A percentile compares a stretch with the other conserved stretches of the same genome.
Conservation (phyloP, 1,140 invertebrate species). For the Stegodyphus mimosarum region DNA sequence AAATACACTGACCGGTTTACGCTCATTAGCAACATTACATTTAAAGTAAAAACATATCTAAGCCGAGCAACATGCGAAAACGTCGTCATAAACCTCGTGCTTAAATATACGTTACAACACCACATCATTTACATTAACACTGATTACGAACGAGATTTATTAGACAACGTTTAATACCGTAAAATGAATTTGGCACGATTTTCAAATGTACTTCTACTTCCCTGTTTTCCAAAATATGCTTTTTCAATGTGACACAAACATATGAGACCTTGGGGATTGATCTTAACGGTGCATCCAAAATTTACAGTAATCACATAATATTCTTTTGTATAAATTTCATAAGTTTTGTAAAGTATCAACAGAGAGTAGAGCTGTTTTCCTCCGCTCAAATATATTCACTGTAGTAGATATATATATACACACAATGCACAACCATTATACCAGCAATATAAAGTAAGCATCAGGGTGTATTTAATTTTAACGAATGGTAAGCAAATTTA, state of each 20-base stretch:
- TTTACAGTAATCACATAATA: too few species aligned
- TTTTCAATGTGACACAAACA: background rate
- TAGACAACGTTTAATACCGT: background rate
- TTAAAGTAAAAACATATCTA: background rate
- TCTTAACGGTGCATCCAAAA: background rate
- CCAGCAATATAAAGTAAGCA: too few species aligned
- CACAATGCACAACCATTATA: too few species aligned
- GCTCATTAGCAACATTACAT: too few species aligned
- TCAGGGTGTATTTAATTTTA: too few species aligned
- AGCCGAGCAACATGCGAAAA: background rate
- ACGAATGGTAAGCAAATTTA: too few species aligned
- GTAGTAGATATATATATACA: too few species aligned
- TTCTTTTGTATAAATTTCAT: too few species aligned
- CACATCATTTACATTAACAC: background rate
- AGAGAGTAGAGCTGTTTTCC: too few species aligned
- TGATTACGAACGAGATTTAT: background rate
- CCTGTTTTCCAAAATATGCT: background rate
- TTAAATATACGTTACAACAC: background rate
- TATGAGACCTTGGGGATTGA: constrained; percentile 3
- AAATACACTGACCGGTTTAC: too few species aligned
- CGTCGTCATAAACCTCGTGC: background rate
- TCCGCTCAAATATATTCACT: too few species aligned
- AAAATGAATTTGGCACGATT: background rate
- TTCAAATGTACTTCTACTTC: background rate
- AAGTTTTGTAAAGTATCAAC: too few species aligned